phyloP scores from a whole-genome alignment of 2,888 invertebrate species.

The Meliscaeva auricollis region DNA sequence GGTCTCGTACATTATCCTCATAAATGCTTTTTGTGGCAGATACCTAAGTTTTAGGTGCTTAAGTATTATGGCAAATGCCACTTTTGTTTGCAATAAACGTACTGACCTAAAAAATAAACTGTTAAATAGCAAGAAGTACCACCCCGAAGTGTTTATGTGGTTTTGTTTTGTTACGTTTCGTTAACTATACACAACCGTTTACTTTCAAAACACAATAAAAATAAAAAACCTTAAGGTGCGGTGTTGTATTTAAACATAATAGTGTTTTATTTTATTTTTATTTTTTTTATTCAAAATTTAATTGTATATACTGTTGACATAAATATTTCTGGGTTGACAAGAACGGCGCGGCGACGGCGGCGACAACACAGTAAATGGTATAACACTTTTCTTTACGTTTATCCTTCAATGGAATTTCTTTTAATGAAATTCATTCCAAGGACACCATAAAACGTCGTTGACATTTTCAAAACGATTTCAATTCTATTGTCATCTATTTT shows the following conservation, averaged over 20 bases:
- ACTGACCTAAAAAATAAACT: slow-evolving; percentile 44
- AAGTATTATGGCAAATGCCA: background rate
- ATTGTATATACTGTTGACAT: slow-evolving; percentile 4
- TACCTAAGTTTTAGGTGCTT: background rate
- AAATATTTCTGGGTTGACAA: background rate
- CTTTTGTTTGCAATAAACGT: slow-evolving; percentile 36
- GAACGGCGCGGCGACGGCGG: background rate
- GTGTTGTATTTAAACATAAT: background rate
- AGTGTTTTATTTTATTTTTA: background rate
- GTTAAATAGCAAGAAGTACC: background rate
- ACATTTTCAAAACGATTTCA: background rate
- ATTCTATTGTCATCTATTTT: background rate
- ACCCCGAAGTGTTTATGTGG: slow-evolving; percentile 11
- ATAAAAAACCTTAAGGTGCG: background rate
- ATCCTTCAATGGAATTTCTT: background rate
- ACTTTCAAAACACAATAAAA: background rate
- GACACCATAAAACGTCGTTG: background rate
- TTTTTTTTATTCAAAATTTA: background rate
- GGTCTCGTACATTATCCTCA: slow-evolving; percentile 11
- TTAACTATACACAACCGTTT: background rate
- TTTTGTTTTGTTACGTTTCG: background rate
- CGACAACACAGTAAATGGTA: background rate
- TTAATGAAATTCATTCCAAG: background rate
- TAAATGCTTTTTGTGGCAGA: slow-evolving; percentile 11
- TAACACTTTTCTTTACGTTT: background rate